phyloP scores from a whole-genome alignment of 2,888 invertebrate species.

The Bombylius major region DNA sequence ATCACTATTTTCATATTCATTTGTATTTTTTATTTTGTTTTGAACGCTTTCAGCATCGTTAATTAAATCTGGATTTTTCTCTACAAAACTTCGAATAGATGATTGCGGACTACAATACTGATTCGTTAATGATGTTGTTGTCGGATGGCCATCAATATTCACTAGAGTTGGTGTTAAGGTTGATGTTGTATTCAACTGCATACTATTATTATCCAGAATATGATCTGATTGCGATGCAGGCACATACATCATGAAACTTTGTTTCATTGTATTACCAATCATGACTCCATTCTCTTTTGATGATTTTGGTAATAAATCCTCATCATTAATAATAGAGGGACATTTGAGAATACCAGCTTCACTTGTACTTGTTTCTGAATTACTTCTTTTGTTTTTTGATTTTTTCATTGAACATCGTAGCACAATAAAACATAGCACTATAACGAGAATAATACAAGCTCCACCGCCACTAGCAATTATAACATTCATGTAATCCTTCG shows the following conservation, averaged over 20 bases:
- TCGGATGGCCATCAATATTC: slow-evolving; percentile 32
- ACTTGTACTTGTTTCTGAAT: slow-evolving; percentile 46
- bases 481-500: slow-evolving; percentile 56
- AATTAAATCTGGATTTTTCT: slow-evolving; percentile 68
- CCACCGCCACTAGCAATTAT: slow-evolving; percentile 53
- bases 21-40: slow-evolving; percentile 35
- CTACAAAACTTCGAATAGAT: slow-evolving; percentile 41
- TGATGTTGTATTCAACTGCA: slow-evolving; percentile 17
- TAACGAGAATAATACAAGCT: slow-evolving; percentile 48
- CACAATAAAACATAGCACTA: slow-evolving; percentile 53
- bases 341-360: slow-evolving; percentile 41
- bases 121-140: slow-evolving; percentile 32
- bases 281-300: slow-evolving; percentile 23
- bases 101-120: slow-evolving; percentile 45
- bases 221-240: slow-evolving; percentile 20
- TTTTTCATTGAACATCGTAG: slow-evolving; percentile 40
- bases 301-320: slow-evolving; percentile 26
- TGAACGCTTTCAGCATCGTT: slow-evolving; percentile 58
- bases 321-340: slow-evolving; percentile 35
- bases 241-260: slow-evolving; percentile 33
- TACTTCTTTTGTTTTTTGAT: slow-evolving; percentile 27
- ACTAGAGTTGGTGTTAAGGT: slow-evolving; percentile 10
- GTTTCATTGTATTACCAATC: slow-evolving; percentile 32
- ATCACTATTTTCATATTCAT: slow-evolving; percentile 34
- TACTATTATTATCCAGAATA: slow-evolving; percentile 19